phyloP scores from a whole-genome alignment of 2,113 vertebrate genomes.

The Ceyx cyanopectus region DNA sequence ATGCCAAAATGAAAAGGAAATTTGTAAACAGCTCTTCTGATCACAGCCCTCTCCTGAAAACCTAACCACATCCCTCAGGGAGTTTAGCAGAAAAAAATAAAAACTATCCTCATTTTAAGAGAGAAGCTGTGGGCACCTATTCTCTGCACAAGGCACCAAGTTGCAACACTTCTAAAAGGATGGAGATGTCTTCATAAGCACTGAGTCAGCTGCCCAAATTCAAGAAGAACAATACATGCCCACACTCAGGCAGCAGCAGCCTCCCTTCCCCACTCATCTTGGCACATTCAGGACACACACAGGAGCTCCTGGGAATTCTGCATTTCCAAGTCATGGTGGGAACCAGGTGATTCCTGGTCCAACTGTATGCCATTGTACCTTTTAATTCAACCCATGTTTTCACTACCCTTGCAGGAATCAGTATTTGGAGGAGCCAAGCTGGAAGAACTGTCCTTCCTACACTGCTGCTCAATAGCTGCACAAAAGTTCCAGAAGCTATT shows the following conservation, averaged over 20 bases:
- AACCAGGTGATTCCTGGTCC: neutral
- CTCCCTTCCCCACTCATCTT: neutral
- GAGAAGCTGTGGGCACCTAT: neutral
- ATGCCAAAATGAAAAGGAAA: neutral
- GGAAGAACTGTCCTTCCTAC: neutral
- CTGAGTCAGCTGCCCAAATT: neutral
- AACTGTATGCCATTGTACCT: neutral
- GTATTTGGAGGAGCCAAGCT: neutral
- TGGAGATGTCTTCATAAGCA: neutral
- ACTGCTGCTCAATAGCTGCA: accelerated
- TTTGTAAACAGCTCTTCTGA: neutral
- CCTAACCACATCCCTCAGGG: neutral
- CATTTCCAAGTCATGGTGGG: neutral
- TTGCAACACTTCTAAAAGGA: neutral
- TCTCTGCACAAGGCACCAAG: neutral
- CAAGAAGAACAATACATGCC: neutral
- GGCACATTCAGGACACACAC: accelerated
- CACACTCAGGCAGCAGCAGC: neutral
- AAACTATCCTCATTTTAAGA: neutral
- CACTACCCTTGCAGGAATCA: neutral
- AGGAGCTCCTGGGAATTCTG: neutral
- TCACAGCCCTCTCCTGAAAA: neutral
- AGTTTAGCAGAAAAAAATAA: neutral
- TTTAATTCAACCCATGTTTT: neutral
- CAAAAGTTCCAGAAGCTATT: neutral